phyloP scores from a whole-genome alignment of 2,888 invertebrate genomes.

The Morinoia aosen region DNA sequence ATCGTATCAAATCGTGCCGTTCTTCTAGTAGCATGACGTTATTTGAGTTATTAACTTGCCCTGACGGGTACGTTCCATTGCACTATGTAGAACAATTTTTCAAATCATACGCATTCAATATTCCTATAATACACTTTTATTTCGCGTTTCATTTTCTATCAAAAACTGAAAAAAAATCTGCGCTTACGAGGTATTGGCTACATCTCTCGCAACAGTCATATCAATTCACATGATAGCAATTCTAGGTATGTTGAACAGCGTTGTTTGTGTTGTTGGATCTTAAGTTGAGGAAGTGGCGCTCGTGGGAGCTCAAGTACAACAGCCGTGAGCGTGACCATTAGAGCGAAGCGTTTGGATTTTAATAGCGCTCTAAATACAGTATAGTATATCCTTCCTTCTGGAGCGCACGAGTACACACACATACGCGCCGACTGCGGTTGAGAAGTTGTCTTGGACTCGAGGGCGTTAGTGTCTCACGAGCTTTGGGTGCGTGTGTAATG shows the following conservation, averaged over 20 bases:
- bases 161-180: too few species aligned
- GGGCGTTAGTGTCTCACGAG: neutral
- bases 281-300: neutral
- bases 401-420: neutral
- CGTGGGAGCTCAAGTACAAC: slow-evolving; percentile 9
- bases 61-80: neutral
- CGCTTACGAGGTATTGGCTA: too few species aligned
- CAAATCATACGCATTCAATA: neutral
- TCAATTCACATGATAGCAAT: neutral
- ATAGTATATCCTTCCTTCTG: neutral
- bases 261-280: neutral
- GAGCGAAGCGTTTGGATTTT: neutral
- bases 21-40: neutral
- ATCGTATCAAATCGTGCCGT: neutral
- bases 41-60: neutral
- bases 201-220: neutral
- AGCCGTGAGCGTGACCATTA: slow-evolving; percentile 3
- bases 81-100: neutral
- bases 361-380: neutral
- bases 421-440: neutral
- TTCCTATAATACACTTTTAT: neutral
- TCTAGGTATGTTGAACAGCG: neutral
- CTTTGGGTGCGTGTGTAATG: neutral
- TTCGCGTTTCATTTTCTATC: neutral
- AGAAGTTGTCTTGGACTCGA: neutral